Evolutionary conservation across 2,113 vertebrate genomes (phyloP).

Genomic region (Oryzias woworae): DNA sequence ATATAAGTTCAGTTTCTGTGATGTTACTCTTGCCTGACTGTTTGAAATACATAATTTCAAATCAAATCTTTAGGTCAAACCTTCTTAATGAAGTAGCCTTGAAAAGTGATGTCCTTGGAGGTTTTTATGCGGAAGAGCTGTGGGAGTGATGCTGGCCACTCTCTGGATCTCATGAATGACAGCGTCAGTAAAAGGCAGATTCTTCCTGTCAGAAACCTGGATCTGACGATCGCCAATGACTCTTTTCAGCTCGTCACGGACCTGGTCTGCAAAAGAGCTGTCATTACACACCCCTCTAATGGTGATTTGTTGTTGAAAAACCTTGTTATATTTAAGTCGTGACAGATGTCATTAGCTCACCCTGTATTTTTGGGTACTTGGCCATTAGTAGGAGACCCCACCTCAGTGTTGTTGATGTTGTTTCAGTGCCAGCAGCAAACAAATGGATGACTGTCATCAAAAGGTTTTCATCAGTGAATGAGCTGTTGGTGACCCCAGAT

Average conservation of each 20-base stretch:
- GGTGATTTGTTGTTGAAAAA: too few species aligned
- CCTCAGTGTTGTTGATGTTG: constrained; percentile 59
- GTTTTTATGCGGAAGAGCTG: constrained; percentile 18
- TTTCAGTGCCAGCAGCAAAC: constrained; percentile 70
- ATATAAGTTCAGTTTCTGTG: too few species aligned
- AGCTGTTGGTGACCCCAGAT: constrained; percentile 20
- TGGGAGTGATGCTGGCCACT: constrained; percentile 13
- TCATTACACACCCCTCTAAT: too few species aligned
- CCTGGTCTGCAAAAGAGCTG: constrained; percentile 15
- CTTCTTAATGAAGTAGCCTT: constrained; percentile 41
- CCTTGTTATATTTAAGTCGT: too few species aligned
- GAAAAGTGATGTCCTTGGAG: constrained; percentile 20
- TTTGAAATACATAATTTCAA: too few species aligned
- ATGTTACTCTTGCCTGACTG: too few species aligned
- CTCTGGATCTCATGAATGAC: constrained; percentile 49
- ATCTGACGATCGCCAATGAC: constrained; percentile 30
- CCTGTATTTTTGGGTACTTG: constrained; percentile 74
- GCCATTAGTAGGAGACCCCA: constrained; percentile 72
- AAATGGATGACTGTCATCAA: constrained; percentile 45
- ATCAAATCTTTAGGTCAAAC: constrained; percentile 1
- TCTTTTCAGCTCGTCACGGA: constrained; percentile 35
- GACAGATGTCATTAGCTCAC: constrained; percentile 32
- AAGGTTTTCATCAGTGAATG: constrained; percentile 54
- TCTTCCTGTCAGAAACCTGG: constrained; percentile 12
- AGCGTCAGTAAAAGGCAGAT: constrained; percentile 28